phyloP scores from a whole-genome alignment of 2,797 vertebrate genomes.

The Psittacula derbiana region DNA sequence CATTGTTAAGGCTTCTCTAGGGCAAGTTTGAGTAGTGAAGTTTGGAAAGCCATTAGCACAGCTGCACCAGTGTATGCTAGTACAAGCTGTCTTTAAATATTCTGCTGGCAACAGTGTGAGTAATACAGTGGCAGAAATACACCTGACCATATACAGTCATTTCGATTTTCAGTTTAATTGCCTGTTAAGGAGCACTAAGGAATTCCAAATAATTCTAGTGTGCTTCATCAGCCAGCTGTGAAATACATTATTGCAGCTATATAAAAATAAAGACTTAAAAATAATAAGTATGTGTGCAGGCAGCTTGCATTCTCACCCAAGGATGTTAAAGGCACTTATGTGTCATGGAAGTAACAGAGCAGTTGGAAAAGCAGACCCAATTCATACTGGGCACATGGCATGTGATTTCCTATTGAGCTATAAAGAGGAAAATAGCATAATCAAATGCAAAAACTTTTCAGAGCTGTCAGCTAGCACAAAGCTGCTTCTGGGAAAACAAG shows the following conservation, averaged over 20 bases:
- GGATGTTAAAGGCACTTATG: slow-evolving; percentile 35
- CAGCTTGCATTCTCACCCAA: not conserved
- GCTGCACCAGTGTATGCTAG: not conserved
- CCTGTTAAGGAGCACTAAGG: slow-evolving; percentile 64
- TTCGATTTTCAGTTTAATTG: slow-evolving; percentile 71
- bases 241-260: slow-evolving; percentile 21
- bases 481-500: slow-evolving; percentile 57
- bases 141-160: slow-evolving; percentile 54
- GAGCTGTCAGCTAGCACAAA: slow-evolving; percentile 31
- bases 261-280: slow-evolving; percentile 58
- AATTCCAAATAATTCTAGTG: slow-evolving; percentile 52
- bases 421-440: slow-evolving; percentile 35
- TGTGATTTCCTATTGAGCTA: slow-evolving; percentile 9
- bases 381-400: slow-evolving; percentile 10
- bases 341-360: not conserved
- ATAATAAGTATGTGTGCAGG: not conserved
- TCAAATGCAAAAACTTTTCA: slow-evolving; percentile 45
- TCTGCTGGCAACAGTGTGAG: slow-evolving; percentile 24
- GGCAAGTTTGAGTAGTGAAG: slow-evolving; percentile 25
- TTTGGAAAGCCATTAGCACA: slow-evolving; percentile 62
- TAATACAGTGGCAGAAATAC: slow-evolving; percentile 27
- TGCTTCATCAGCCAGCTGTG: slow-evolving; percentile 59
- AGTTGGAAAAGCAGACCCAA: slow-evolving; percentile 16
- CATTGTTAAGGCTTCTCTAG: slow-evolving; percentile 53
- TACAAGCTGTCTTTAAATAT: slow-evolving; percentile 43